phyloP scores from a whole-genome alignment of 2,797 vertebrate genomes.

The Molossus alvarezi region DNA sequence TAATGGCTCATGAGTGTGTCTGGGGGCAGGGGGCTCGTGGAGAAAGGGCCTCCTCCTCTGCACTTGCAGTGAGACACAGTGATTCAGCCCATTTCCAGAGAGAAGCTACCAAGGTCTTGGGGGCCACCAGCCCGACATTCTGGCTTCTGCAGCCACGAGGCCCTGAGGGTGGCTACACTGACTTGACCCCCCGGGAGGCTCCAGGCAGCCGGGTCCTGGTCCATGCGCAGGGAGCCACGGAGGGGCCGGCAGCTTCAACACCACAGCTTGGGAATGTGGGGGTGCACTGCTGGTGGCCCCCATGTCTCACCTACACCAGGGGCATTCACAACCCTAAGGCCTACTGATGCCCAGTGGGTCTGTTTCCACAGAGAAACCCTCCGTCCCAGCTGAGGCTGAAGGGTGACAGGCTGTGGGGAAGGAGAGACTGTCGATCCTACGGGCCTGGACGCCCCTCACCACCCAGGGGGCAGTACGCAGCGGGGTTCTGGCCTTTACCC shows the following conservation, averaged over 20 bases:
- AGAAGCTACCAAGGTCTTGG: rapidly evolving
- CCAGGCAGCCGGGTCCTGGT: rapidly evolving
- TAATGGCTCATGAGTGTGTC: background rate
- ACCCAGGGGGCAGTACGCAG: rapidly evolving
- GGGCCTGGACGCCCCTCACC: rapidly evolving
- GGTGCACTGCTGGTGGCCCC: rapidly evolving
- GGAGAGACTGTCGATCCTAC: background rate
- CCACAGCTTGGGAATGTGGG: background rate
- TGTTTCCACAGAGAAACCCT: no score
- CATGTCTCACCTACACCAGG: no score
- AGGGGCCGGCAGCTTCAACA: background rate
- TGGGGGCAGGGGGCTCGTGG: background rate
- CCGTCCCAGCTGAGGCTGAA: background rate
- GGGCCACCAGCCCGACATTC: background rate
- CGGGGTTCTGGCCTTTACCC: rapidly evolving
- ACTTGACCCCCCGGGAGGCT: no score
- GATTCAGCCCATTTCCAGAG: background rate
- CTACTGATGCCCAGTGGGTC: rapidly evolving
- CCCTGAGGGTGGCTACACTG: background rate
- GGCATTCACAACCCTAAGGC: rapidly evolving
- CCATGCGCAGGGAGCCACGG: no score
- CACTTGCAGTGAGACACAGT: rapidly evolving
- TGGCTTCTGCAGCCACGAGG: background rate
- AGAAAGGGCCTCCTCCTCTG: background rate
- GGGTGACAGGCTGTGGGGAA: background rate